These are phyloP conservation scores for Apostichopus parvimensis DNA, from an alignment of 35 echinoderm and acorn worm species.

Conservation along the genomic window DNA sequence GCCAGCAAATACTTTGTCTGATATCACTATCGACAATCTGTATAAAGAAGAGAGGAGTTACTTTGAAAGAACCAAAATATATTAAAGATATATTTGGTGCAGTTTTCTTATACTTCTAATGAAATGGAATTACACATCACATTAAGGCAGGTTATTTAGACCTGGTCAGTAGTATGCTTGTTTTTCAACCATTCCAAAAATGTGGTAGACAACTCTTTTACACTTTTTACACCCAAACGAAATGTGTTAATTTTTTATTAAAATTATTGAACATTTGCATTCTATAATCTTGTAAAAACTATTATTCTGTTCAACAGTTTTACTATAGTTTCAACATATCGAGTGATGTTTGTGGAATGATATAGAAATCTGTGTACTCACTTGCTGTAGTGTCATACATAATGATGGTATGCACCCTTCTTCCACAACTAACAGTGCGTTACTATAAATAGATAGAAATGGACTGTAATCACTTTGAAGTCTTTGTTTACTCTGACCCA, in stretches of 20 bases:
- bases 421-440: conserved; percentile 23
- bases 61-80: neutral
- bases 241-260: too few relatives aligned
- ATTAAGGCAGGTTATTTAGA: too few relatives aligned
- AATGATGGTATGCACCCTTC: conserved; percentile 46
- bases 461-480: too few relatives aligned
- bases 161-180: too few relatives aligned
- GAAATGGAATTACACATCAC: neutral
- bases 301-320: too few relatives aligned
- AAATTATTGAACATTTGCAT: too few relatives aligned
- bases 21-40: conserved; percentile 32
- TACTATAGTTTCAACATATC: too few relatives aligned
- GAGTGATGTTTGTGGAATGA: too few relatives aligned
- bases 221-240: too few relatives aligned
- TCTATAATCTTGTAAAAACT: too few relatives aligned
- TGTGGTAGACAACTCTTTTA: too few relatives aligned
- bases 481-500: neutral
- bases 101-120: conserved; percentile 15
- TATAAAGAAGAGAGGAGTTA: neutral
- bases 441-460: conserved; percentile 5
- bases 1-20: conserved; percentile 31
- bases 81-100: neutral
- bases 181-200: too few relatives aligned
- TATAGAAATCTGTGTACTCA: neutral
- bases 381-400: conserved; percentile 25